Evolutionary conservation across 23 tunicate species (phyloP).

Genomic region (Trididemnum clinides): DNA sequence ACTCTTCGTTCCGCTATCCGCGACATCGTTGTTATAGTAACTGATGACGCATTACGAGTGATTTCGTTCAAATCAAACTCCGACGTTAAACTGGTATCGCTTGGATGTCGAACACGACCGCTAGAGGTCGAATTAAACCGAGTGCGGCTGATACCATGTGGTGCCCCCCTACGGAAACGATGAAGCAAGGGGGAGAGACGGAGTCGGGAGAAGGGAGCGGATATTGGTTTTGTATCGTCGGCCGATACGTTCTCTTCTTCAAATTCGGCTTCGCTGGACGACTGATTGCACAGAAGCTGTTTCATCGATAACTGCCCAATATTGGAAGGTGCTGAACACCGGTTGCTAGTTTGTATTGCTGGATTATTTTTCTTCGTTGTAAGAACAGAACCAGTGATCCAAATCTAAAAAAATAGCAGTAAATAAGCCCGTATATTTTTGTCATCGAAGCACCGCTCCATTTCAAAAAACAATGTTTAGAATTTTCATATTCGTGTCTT

Average conservation of each 20-base stretch:
- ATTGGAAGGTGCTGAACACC: neutral
- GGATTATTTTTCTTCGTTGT: too few species aligned
- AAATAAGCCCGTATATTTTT: too few species aligned
- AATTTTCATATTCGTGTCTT: too few species aligned
- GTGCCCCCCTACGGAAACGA: neutral
- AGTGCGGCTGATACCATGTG: neutral
- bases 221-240: neutral
- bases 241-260: neutral
- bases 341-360: too few species aligned
- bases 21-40: conserved; percentile 15
- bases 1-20: conserved; percentile 25
- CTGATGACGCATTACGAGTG: neutral
- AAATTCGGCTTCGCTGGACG: neutral
- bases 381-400: conserved; percentile 30
- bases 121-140: conserved; percentile 31
- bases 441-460: too few species aligned
- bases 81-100: conserved; percentile 11
- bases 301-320: neutral
- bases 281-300: neutral
- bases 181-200: conserved; percentile 8
- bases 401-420: conserved; percentile 2
- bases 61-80: conserved; percentile 6
- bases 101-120: conserved; percentile 1
- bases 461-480: too few species aligned
- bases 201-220: neutral